phyloP scores from a whole-genome alignment of 2,113 vertebrate species.

The Bos taurus region DNA sequence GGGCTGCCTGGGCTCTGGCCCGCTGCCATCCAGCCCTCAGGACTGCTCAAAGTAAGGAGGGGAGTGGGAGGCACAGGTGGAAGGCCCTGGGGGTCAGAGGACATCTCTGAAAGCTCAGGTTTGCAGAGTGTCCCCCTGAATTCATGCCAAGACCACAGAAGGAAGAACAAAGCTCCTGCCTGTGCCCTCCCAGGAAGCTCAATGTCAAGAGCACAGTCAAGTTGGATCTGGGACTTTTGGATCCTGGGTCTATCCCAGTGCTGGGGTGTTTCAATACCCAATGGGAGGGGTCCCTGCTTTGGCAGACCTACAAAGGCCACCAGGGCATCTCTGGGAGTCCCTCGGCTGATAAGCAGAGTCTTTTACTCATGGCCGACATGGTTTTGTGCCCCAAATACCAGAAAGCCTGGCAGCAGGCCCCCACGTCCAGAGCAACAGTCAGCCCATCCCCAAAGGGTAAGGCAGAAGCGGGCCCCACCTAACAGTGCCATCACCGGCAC shows the following conservation, averaged over 20 bases:
- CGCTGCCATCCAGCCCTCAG: rapidly evolving
- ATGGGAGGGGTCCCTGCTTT: neutral
- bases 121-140: neutral
- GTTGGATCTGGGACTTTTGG: rapidly evolving
- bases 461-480: rapidly evolving
- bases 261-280: neutral
- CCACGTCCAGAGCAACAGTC: neutral
- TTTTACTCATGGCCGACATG: neutral
- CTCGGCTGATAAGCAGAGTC: neutral
- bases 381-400: neutral
- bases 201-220: neutral
- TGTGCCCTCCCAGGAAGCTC: neutral
- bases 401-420: neutral
- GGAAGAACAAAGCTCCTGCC: neutral
- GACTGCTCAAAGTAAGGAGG: neutral
- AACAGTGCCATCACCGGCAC: neutral
- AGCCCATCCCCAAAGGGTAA: neutral
- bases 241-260: neutral
- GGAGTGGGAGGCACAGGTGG: neutral
- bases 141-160: neutral
- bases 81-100: neutral
- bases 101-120: neutral
- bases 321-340: neutral
- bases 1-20: neutral
- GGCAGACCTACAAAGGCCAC: neutral